A percentile compares a stretch with the other conserved stretches of the same genome.
phyloP scores from a whole-genome alignment of 2,797 vertebrate genomes.

The Onychomys arenicola region DNA sequence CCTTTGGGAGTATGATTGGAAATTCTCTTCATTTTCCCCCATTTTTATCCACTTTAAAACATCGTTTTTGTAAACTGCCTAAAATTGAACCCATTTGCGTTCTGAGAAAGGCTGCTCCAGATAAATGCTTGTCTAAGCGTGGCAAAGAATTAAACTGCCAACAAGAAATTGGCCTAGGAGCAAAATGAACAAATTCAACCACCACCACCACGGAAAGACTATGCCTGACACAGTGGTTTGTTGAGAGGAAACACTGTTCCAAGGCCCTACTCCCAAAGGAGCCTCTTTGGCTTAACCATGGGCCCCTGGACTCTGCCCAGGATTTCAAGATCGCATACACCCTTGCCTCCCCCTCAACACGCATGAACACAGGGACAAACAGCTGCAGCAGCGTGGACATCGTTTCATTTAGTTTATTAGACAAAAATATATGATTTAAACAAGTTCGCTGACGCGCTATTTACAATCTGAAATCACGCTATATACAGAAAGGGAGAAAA shows the following conservation, averaged over 20 bases:
- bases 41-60: conserved; percentile 53
- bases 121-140: background rate
- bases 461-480: conserved; percentile 98
- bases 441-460: conserved; percentile 98
- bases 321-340: background rate
- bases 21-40: conserved; percentile 51
- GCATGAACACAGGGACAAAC: conserved; percentile 64
- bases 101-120: conserved; percentile 28
- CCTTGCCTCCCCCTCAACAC: background rate
- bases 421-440: conserved; percentile 99
- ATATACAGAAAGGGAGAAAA: conserved; percentile 92
- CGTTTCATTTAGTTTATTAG: conserved; percentile 99
- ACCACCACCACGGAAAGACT: background rate
- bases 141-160: conserved; percentile 36
- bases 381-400: conserved; percentile 82
- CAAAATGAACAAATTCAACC: background rate
- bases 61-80: conserved; percentile 11
- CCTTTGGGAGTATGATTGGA: conserved; percentile 54
- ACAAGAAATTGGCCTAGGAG: background rate
- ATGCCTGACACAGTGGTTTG: background rate
- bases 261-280: background rate
- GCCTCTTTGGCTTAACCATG: background rate
- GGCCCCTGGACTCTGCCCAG: background rate
- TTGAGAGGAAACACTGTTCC: background rate
- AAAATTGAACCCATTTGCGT: conserved; percentile 61